Conservation (phyloP, 2,888 invertebrate species). For the Minunthozetes semirufus region DNA sequence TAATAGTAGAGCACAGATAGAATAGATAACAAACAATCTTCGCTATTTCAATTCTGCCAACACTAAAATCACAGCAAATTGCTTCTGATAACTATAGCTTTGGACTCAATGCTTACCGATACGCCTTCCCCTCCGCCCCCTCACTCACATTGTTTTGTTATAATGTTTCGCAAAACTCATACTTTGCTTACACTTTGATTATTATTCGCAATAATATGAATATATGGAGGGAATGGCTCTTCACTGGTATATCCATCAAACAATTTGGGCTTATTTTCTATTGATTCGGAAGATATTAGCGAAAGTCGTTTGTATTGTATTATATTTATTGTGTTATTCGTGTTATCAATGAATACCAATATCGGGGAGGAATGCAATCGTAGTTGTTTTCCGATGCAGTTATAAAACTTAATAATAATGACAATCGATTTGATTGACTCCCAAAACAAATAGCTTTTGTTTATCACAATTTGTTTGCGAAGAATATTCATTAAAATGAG, state of each 20-base stretch:
- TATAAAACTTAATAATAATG: background rate
- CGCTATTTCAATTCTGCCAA: slow-evolving; percentile 11
- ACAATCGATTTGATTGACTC: background rate
- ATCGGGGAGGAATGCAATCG: slow-evolving; percentile 1
- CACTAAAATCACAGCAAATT: slow-evolving; percentile 22
- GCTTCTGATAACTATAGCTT: slow-evolving; percentile 21
- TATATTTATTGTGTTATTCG: background rate
- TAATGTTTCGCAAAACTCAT: background rate
- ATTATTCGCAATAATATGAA: background rate
- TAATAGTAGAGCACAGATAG: slow-evolving; percentile 15
- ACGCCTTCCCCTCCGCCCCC: slow-evolving; percentile 30
- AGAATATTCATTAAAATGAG: too few species aligned
- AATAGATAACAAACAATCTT: slow-evolving; percentile 24
- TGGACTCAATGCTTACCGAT: background rate
- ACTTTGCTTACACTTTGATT: background rate
- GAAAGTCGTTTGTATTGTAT: background rate
- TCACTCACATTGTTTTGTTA: background rate
- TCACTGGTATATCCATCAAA: background rate
- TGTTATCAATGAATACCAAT: background rate
- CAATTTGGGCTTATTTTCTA: background rate
- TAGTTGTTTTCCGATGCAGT: background rate
- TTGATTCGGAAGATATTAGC: background rate
- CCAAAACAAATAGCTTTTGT: too few species aligned
- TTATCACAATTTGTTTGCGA: too few species aligned
- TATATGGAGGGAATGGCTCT: background rate